Percentiles rank a stretch among this genome's conserved stretches.
phyloP scores from a whole-genome alignment of 2,113 vertebrate species.

The Cyprinodon brontotheroides region DNA sequence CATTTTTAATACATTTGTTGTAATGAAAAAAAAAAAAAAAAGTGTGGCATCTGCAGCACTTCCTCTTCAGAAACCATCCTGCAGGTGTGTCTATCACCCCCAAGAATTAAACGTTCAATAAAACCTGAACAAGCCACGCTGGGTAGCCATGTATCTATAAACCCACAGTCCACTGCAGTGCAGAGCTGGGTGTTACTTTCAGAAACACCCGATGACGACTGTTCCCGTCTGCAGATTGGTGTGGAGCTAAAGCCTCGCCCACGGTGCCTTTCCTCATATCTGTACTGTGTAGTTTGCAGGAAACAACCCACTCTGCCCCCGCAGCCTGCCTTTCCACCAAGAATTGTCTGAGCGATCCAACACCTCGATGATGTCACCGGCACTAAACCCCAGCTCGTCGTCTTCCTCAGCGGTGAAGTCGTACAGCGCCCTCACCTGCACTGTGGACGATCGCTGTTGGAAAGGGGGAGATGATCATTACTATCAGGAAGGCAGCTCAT shows the following conservation, averaged over 20 bases:
- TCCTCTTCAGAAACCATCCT: not conserved
- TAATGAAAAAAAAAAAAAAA: not conserved
- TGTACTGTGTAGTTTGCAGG: conserved; percentile 88
- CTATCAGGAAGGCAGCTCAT: not conserved
- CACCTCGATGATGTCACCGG: conserved; percentile 89
- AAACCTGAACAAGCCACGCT: not conserved
- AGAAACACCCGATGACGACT: not conserved
- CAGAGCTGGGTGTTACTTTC: conserved; percentile 10
- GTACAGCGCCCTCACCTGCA: conserved; percentile 87
- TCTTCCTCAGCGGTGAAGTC: conserved; percentile 87
- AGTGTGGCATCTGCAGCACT: conserved; percentile 4
- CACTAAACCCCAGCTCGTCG: conserved; percentile 88
- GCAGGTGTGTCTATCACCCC: conserved; percentile 7
- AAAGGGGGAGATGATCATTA: not conserved
- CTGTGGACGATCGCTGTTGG: conserved; percentile 34
- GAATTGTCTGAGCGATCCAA: conserved; percentile 85
- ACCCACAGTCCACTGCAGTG: conserved; percentile 9
- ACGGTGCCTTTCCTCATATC: conserved; percentile 40
- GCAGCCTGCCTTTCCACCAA: conserved; percentile 92
- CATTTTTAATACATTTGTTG: not conserved
- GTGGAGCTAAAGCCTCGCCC: not conserved
- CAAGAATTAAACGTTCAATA: conserved; percentile 7
- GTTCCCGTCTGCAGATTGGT: not conserved
- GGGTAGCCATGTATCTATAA: not conserved
- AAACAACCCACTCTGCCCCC: conserved; percentile 86